Conservation (phyloP, 2,888 invertebrate genomes). For the Agapostemon virescens region DNA sequence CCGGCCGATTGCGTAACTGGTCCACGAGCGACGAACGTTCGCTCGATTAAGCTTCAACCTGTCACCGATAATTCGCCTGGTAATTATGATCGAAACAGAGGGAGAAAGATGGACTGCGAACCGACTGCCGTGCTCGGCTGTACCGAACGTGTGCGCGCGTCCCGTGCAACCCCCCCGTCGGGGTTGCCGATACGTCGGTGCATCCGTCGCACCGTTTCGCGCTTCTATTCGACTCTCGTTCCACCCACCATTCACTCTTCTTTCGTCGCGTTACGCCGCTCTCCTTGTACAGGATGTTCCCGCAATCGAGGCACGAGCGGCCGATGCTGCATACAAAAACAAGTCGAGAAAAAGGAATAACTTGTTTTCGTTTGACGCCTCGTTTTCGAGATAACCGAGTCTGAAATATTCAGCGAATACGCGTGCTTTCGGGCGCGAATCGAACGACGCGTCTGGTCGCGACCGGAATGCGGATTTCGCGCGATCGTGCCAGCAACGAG, state of each 20-base stretch:
- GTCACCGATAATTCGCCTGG: conserved; percentile 50
- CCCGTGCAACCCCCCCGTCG: neutral
- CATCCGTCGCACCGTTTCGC: neutral
- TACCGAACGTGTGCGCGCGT: neutral
- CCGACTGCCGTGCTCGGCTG: neutral
- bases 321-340: neutral
- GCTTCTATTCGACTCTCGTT: neutral
- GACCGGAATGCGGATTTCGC: too few relatives aligned
- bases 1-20: conserved; percentile 40
- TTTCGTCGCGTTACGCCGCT: neutral
- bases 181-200: neutral
- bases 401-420: too few relatives aligned
- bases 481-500: too few relatives aligned
- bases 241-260: neutral
- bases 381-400: too few relatives aligned
- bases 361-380: too few relatives aligned
- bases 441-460: too few relatives aligned
- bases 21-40: conserved; percentile 29
- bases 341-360: too few relatives aligned
- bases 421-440: too few relatives aligned
- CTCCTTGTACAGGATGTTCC: neutral
- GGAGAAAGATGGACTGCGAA: neutral
- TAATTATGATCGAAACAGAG: conserved; percentile 45
- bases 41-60: conserved; percentile 46
- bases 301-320: neutral